Evolutionary conservation across 2,113 vertebrate genomes (phyloP).

Genomic region (Pelvicachromis taeniatus): DNA sequence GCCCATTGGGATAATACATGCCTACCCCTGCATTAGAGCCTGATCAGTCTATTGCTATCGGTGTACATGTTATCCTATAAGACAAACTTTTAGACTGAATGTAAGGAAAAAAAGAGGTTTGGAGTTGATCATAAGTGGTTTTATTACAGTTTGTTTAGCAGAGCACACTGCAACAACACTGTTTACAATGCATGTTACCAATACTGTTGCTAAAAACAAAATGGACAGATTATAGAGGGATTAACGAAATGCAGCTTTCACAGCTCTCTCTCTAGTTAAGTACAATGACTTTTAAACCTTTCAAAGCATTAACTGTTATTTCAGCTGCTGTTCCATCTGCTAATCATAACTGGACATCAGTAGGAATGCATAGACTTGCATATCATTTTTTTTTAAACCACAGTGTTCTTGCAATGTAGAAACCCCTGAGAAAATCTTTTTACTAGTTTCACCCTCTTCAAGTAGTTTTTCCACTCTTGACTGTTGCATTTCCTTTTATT

Average conservation of each 20-base stretch:
- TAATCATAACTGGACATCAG: neutral
- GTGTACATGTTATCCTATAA: neutral
- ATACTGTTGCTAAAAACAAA: neutral
- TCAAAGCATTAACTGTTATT: neutral
- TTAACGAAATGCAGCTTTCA: neutral
- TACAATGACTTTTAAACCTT: neutral
- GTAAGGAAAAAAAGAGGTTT: neutral
- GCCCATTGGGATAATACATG: neutral
- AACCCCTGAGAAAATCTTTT: neutral
- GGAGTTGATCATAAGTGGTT: neutral
- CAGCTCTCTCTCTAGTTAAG: neutral
- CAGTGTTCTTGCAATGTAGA: neutral
- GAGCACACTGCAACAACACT: accelerated
- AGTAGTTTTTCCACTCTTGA: neutral
- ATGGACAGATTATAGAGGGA: accelerated
- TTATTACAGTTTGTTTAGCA: neutral
- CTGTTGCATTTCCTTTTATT: neutral
- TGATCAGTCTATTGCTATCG: neutral
- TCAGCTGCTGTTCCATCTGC: neutral
- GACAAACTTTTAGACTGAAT: neutral
- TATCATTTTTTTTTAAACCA: neutral
- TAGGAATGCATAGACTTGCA: neutral
- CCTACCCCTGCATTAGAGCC: neutral
- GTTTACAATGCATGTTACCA: neutral
- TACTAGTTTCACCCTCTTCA: neutral